Evolutionary conservation across 2,113 vertebrate genomes (phyloP).

Genomic region (Sylvietta virens): DNA sequence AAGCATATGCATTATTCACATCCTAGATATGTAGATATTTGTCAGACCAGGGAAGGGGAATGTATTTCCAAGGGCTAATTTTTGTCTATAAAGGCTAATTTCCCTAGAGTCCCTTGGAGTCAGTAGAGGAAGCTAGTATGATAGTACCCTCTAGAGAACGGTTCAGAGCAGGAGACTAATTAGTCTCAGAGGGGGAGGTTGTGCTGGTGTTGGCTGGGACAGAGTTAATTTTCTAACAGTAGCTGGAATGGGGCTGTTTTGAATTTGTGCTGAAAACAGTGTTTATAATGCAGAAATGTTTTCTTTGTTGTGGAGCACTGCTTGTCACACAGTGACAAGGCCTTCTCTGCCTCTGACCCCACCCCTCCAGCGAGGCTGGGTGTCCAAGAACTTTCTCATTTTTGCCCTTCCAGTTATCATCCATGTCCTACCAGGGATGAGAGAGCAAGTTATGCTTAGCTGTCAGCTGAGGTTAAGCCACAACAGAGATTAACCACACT

Average conservation of each 20-base stretch:
- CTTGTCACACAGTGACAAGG: not conserved
- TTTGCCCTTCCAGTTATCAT: not conserved
- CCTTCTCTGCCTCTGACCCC: not conserved
- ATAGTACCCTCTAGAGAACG: not conserved
- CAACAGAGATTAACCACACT: not conserved
- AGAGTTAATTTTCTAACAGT: not conserved
- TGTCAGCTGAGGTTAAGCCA: not conserved
- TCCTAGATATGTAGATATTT: conserved; percentile 30
- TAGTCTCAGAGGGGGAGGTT: not conserved
- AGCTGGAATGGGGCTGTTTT: not conserved
- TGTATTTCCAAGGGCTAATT: conserved; percentile 53
- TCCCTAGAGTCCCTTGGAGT: conserved; percentile 7
- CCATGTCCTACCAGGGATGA: not conserved
- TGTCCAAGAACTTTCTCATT: not conserved
- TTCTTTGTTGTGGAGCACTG: not conserved
- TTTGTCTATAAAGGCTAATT: conserved; percentile 53
- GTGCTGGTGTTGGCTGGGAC: not conserved
- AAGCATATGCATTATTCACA: conserved; percentile 1
- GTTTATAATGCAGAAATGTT: not conserved
- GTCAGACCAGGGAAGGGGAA: not conserved
- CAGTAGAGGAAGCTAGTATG: not conserved
- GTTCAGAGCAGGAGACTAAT: conserved; percentile 29
- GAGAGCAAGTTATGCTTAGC: not conserved
- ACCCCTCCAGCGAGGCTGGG: not conserved
- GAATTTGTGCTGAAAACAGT: not conserved